A percentile compares a stretch with the other conserved stretches of the same genome.
Evolutionary conservation across 2,888 invertebrate species (phyloP).

Genomic region (Protophormia terraenovae): DNA sequence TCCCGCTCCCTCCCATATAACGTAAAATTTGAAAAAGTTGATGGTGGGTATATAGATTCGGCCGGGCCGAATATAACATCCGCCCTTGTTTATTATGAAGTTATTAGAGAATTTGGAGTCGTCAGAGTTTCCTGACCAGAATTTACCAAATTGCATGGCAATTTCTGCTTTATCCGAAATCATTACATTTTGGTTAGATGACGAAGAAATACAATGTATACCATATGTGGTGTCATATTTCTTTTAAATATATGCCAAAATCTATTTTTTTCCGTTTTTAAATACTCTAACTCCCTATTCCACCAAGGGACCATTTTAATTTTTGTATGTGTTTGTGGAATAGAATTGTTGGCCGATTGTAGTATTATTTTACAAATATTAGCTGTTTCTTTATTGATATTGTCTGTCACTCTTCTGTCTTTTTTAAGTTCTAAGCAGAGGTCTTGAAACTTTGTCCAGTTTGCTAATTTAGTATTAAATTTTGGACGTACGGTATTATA

Average conservation of each 20-base stretch:
- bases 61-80: no score
- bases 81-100: neutral
- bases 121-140: constrained; percentile 10
- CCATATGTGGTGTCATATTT: neutral
- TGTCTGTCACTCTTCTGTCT: neutral
- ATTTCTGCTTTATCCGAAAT: neutral
- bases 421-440: neutral
- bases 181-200: neutral
- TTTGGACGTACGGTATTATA: neutral
- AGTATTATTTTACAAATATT: neutral
- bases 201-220: neutral
- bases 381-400: constrained; percentile 36
- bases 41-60: no score
- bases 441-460: neutral
- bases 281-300: no score
- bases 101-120: neutral
- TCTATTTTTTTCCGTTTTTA: no score
- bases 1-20: no score
- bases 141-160: neutral
- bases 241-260: constrained; percentile 21
- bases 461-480: neutral
- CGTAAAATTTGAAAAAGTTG: no score
- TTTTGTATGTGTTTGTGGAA: constrained; percentile 20
- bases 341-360: constrained; percentile 4
- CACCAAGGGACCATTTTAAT: no score